A percentile compares a stretch with the other conserved stretches of the same genome.
Evolutionary conservation across 2,113 vertebrate species (phyloP).

Genomic region (Pimephales promelas): DNA sequence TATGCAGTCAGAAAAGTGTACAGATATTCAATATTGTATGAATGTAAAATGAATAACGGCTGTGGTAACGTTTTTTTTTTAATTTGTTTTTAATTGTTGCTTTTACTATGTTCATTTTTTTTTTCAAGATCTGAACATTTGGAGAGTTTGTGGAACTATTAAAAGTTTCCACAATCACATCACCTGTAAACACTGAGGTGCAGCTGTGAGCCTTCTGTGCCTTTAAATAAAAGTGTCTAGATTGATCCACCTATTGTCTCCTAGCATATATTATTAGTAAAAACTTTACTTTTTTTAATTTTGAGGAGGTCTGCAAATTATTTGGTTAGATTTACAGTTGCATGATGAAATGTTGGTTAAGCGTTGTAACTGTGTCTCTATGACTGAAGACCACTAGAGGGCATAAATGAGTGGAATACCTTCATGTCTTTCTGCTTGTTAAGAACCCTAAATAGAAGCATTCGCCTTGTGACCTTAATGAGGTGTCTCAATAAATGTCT

Average conservation of each 20-base stretch:
- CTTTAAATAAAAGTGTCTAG: slow-evolving; percentile 38
- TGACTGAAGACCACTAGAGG: background rate
- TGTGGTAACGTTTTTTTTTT: slow-evolving; percentile 8
- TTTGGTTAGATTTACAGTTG: background rate
- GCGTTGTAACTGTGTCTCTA: background rate
- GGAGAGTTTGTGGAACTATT: background rate
- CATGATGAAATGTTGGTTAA: background rate
- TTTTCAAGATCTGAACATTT: background rate
- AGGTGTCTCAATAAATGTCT: background rate
- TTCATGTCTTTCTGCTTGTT: background rate
- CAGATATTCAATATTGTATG: background rate
- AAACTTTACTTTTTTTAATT: background rate
- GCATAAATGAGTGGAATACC: background rate
- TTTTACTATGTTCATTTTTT: background rate
- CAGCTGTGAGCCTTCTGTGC: slow-evolving; percentile 31
- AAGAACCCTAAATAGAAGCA: background rate
- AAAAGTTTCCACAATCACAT: slow-evolving; percentile 2
- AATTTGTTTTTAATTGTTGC: background rate
- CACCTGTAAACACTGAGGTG: slow-evolving; percentile 21
- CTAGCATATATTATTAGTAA: slow-evolving; percentile 4
- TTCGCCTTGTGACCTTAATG: background rate
- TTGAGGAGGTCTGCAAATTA: background rate
- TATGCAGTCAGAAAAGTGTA: slow-evolving; percentile 7
- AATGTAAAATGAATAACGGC: slow-evolving; percentile 15
- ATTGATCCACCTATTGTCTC: background rate